Percentiles rank a stretch among this genome's conserved stretches.
Evolutionary conservation across 2,888 invertebrate genomes (phyloP).

Genomic region (Campoplex nolae): DNA sequence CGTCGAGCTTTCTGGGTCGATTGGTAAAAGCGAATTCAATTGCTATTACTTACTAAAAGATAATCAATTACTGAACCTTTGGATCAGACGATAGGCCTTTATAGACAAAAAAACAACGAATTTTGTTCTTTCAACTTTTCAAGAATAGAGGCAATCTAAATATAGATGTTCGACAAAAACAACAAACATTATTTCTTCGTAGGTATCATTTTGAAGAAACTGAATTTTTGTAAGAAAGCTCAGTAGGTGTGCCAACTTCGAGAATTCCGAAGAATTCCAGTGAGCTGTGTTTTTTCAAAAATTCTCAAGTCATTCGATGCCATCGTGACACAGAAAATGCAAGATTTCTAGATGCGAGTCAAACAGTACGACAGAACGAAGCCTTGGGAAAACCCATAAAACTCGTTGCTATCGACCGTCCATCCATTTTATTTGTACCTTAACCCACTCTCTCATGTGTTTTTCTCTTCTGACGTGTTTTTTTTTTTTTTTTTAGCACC

Average conservation of each 20-base stretch:
- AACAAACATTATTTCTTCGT: too few species aligned
- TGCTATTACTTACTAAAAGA: too few species aligned
- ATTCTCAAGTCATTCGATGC: slow-evolving; percentile 37
- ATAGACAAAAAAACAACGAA: too few species aligned
- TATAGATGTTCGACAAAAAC: too few species aligned
- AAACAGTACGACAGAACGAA: not conserved
- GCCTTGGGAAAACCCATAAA: slow-evolving; percentile 44
- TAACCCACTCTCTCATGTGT: slow-evolving; percentile 39
- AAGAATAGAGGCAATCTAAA: not conserved
- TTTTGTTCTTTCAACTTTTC: too few species aligned
- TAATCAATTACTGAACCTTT: too few species aligned
- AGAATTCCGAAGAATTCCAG: not conserved
- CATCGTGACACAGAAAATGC: slow-evolving; percentile 45
- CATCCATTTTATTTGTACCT: slow-evolving; percentile 56
- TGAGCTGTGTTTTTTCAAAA: slow-evolving; percentile 24
- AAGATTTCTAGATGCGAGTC: not conserved
- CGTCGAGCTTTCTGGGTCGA: too few species aligned
- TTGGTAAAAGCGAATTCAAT: too few species aligned
- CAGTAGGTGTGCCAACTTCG: not conserved
- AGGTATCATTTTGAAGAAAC: too few species aligned
- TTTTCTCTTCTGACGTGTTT: slow-evolving; percentile 3
- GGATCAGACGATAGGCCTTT: too few species aligned
- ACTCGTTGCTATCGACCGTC: slow-evolving; percentile 48
- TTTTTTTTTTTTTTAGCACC: slow-evolving; percentile 9
- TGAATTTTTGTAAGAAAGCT: too few species aligned